Evolutionary conservation across 2,113 vertebrate species (phyloP), one percentile per base, ranked within the genome.

Genomic region (Chloropsis cyanopogon): DNA sequence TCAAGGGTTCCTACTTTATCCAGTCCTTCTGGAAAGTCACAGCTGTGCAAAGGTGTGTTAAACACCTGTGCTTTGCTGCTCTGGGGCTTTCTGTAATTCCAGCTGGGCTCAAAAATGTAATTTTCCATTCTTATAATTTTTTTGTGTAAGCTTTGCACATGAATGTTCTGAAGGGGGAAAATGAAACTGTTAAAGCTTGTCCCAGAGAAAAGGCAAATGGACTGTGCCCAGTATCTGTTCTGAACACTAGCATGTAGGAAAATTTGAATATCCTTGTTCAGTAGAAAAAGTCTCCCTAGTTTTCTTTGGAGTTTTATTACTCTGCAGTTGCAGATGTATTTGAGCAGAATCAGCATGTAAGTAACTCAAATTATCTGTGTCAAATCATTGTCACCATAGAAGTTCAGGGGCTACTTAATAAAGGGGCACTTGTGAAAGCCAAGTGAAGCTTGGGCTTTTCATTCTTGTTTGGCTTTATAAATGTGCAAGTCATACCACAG

Each of bases 301-400:
- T 50, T 44, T 49, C 53, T 71, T 33, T 22, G 12, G 13, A 35
- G 52, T 61, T 56, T 49, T 29, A 31, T 42, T 60, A 24, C 23
- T 28, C 53, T 80, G 5, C 21, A 53, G 42, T 21, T 79, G 46
- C 26, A 82, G 47, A 16, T 37, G 26, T 63, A 10, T 80, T 85
- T 93, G 42, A 83, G 23, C 44, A 75, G 50, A 37, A 33, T 33
- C 61, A 65, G 37, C 29, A 14, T 25, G 19, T 63, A 49, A 92
- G 9, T 79, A 39, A 61, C 21, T 46, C 14, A 25, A 78, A 41
- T 47, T 29, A 54, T 53, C 87, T 64, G 35, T 69, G 33, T 61
- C 19, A 25, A 57, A 72, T 29, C 1, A 1, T 26, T 60, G 31
- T 61, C 20, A 35, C 26, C 1, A 0, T 9, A 8, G 10, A 24